Evolutionary conservation across 2,113 vertebrate species (phyloP).

Genomic region (Delphinapterus leucas): DNA sequence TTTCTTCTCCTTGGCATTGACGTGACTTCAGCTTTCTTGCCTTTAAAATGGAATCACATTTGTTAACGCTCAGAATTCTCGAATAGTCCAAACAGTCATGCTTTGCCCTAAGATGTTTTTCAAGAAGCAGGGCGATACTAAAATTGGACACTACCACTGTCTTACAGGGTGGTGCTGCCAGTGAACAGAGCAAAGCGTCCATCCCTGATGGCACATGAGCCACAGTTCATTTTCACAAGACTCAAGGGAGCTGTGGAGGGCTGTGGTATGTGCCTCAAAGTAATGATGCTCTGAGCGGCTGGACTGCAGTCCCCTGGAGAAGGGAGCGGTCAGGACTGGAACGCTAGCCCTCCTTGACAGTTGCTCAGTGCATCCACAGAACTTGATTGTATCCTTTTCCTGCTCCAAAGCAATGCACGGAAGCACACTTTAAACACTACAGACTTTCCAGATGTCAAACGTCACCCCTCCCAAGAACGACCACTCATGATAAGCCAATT

Average conservation of each 20-base stretch:
- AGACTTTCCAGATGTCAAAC: background rate
- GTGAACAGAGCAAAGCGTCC: rapidly evolving
- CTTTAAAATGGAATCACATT: too few species aligned
- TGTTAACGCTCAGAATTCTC: background rate
- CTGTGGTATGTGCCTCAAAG: rapidly evolving
- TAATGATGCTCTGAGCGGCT: rapidly evolving
- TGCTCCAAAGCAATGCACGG: background rate
- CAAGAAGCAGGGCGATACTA: background rate
- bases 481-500: rapidly evolving
- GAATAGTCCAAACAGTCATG: background rate
- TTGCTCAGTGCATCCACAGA: rapidly evolving
- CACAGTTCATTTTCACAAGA: background rate
- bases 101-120: background rate
- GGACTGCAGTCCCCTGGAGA: rapidly evolving
- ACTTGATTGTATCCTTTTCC: background rate
- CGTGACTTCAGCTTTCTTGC: background rate
- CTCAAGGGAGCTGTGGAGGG: rapidly evolving
- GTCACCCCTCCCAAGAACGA: background rate
- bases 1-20: background rate
- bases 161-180: rapidly evolving
- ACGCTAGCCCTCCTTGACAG: background rate
- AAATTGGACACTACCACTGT: background rate
- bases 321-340: rapidly evolving
- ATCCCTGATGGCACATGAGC: rapidly evolving
- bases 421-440: too few species aligned